phyloP scores from a whole-genome alignment of 2,113 vertebrate species.

The Gymnocephalus cernua region DNA sequence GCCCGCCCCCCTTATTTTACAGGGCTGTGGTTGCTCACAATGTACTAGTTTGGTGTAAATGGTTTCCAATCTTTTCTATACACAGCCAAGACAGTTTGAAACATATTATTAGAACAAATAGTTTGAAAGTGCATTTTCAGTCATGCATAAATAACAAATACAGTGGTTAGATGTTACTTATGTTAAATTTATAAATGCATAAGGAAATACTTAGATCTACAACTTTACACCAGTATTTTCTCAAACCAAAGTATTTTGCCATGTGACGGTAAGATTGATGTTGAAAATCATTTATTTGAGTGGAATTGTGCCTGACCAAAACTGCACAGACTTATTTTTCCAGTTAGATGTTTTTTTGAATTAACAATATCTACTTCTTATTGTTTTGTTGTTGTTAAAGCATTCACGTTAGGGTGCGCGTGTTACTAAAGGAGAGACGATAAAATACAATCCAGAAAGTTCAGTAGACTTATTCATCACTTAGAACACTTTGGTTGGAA shows the following conservation, averaged over 20 bases:
- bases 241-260: neutral
- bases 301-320: neutral
- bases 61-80: slow-evolving; percentile 31
- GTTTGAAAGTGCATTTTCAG: neutral
- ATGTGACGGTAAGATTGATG: neutral
- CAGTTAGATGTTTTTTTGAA: neutral
- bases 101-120: neutral
- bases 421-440: neutral
- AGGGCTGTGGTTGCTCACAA: slow-evolving; percentile 38
- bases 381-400: slow-evolving; percentile 9
- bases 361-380: neutral
- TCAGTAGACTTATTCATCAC: slow-evolving; percentile 1
- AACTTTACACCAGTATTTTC: neutral
- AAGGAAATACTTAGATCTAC: neutral
- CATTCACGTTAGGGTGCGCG: neutral
- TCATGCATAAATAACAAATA: neutral
- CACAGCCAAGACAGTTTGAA: slow-evolving; percentile 2
- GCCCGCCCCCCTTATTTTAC: slow-evolving; percentile 44
- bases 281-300: neutral
- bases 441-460: neutral
- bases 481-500: neutral
- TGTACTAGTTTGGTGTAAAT: slow-evolving; percentile 26
- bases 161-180: neutral
- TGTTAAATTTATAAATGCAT: neutral
- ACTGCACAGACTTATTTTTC: neutral